Conservation (phyloP, 1,140 invertebrate genomes). For the Lepidurus arcticus region DNA sequence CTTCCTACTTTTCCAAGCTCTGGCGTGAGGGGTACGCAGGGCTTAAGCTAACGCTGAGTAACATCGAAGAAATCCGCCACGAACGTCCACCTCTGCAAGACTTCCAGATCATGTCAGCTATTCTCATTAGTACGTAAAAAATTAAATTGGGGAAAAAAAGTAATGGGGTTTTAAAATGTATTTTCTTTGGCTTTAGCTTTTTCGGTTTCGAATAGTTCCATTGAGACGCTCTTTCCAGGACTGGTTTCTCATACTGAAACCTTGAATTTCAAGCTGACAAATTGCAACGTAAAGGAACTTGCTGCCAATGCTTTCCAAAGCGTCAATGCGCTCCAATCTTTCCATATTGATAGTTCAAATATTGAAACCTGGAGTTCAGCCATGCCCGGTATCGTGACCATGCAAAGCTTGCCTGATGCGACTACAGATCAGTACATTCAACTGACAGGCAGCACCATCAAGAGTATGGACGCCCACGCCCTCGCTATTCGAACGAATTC, state of each 20-base stretch:
- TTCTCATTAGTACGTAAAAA: background rate
- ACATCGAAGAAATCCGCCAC: slow-evolving; percentile 1
- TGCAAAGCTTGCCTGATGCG: background rate
- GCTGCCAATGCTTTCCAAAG: background rate
- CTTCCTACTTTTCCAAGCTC: background rate
- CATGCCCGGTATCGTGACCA: background rate
- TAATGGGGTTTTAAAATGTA: background rate
- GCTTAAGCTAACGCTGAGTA: background rate
- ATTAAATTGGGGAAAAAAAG: background rate
- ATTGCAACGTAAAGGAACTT: background rate
- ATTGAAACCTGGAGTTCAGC: slow-evolving; percentile 12
- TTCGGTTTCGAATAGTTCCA: background rate
- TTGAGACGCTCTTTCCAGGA: slow-evolving; percentile 20
- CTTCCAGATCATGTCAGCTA: background rate
- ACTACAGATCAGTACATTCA: background rate
- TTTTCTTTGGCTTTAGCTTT: background rate
- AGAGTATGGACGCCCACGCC: background rate
- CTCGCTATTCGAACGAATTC: slow-evolving; percentile 1
- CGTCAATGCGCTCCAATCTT: background rate
- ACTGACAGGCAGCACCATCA: slow-evolving; percentile 17
- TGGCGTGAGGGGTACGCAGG: background rate
- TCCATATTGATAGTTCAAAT: background rate
- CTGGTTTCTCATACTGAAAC: slow-evolving; percentile 12
- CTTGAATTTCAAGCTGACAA: background rate
- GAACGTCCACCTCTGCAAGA: background rate